Evolutionary conservation across 2,797 vertebrate species (phyloP).

Genomic region (Cuculus canorus): DNA sequence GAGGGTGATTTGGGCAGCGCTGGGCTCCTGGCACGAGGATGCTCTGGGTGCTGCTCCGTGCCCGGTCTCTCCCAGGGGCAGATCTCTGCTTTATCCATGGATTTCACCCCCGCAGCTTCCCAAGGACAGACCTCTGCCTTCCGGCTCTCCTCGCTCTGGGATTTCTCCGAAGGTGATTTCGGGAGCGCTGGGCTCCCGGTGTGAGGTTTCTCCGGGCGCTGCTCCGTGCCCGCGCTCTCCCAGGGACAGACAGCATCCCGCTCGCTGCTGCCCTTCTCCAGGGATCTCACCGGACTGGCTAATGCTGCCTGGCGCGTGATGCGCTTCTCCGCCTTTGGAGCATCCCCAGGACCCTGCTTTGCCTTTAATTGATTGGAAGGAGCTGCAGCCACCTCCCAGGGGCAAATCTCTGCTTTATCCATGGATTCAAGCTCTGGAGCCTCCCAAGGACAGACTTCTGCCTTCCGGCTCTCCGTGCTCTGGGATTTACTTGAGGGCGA

Average conservation of each 20-base stretch:
- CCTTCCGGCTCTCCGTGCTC: constrained; percentile 32
- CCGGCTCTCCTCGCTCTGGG: constrained; percentile 29
- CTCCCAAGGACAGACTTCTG: neutral
- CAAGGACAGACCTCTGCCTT: constrained; percentile 54
- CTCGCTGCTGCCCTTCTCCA: neutral
- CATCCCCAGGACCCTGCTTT: neutral
- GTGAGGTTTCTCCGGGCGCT: neutral
- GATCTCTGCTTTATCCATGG: constrained; percentile 38
- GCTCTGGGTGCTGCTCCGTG: neutral
- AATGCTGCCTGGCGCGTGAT: neutral
- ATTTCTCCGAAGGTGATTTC: neutral
- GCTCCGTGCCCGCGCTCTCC: neutral
- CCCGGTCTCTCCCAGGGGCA: neutral
- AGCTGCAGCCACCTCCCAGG: constrained; percentile 63
- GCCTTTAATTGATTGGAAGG: neutral
- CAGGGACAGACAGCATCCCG: neutral
- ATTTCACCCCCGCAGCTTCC: constrained; percentile 56
- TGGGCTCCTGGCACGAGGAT: neutral
- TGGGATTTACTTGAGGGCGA: constrained; percentile 6
- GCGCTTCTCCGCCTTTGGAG: neutral
- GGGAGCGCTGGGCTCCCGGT: neutral
- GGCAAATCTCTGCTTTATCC: constrained; percentile 68
- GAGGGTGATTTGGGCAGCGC: neutral
- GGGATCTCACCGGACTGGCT: neutral
- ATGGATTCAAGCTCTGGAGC: constrained; percentile 35